phyloP scores from a whole-genome alignment of 2,113 vertebrate genomes.

The Brachyhypopomus occidentalis region DNA sequence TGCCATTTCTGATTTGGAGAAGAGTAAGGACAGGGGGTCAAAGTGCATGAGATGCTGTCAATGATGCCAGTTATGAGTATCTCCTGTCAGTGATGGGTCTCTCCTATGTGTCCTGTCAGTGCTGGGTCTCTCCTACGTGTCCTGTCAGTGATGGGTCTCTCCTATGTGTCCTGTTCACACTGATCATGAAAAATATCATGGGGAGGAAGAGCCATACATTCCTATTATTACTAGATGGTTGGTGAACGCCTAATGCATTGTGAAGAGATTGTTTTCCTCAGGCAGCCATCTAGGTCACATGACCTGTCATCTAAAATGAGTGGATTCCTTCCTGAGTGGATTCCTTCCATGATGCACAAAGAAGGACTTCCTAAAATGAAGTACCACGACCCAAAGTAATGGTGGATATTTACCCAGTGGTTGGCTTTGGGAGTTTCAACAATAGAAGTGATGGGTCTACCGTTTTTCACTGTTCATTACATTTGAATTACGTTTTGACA shows the following conservation, averaged over 20 bases:
- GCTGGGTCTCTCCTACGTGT: neutral
- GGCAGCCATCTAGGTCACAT: slow-evolving; percentile 42
- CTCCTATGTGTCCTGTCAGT: no score
- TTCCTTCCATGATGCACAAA: slow-evolving; percentile 11
- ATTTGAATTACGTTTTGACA: no score
- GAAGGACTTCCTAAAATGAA: slow-evolving; percentile 18
- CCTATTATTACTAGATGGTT: slow-evolving; percentile 42
- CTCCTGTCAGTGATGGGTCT: no score
- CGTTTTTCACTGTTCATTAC: no score
- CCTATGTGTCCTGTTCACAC: slow-evolving; percentile 32
- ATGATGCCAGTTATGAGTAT: no score
- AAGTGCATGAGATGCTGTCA: neutral
- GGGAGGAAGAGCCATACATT: slow-evolving; percentile 10
- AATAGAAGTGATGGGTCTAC: no score
- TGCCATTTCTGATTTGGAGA: neutral
- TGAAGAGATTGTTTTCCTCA: slow-evolving; percentile 53
- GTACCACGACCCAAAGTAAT: neutral
- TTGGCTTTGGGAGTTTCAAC: neutral
- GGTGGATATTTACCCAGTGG: neutral
- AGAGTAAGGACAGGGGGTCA: neutral
- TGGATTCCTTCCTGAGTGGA: slow-evolving; percentile 13
- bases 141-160: slow-evolving; percentile 18
- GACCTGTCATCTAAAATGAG: slow-evolving; percentile 34
- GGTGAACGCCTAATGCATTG: slow-evolving; percentile 44
- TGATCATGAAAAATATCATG: slow-evolving; percentile 27